Evolutionary conservation across 2,888 invertebrate species (phyloP).

Genomic region (Scaptodrosophila latifasciaeformis): DNA sequence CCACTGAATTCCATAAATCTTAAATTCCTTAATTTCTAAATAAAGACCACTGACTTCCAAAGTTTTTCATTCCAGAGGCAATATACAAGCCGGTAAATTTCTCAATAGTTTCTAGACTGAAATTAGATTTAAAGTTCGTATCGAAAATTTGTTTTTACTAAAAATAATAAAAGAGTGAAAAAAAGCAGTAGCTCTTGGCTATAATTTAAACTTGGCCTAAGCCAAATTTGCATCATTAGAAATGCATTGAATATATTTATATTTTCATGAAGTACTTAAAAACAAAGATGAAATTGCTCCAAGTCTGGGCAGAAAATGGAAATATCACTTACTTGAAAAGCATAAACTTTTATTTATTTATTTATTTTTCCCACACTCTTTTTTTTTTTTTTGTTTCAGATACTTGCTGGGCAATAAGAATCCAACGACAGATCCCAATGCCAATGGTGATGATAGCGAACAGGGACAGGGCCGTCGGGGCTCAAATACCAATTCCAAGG

Average conservation of each 20-base stretch:
- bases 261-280: constrained; percentile 18
- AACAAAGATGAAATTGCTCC: constrained; percentile 5
- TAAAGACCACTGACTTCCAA: no score
- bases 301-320: constrained; percentile 4
- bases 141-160: no score
- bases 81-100: no score
- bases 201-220: neutral
- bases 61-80: no score
- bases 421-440: constrained; percentile 36
- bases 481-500: no score
- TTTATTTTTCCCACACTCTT: neutral
- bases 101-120: no score
- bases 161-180: no score
- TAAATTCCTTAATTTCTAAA: no score
- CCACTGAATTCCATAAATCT: no score
- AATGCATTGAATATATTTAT: constrained; percentile 45
- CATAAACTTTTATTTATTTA: constrained; percentile 17
- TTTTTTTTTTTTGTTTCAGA: constrained; percentile 25
- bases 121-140: no score
- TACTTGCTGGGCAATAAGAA: constrained; percentile 51
- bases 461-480: constrained; percentile 55
- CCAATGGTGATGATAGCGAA: constrained; percentile 56
- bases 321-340: constrained; percentile 15
- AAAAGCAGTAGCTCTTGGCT: no score
- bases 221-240: constrained; percentile 29